Percentiles rank a stretch among this genome's conserved stretches.
Conservation (phyloP, 2,113 vertebrate genomes). For the Casuarius casuarius region DNA sequence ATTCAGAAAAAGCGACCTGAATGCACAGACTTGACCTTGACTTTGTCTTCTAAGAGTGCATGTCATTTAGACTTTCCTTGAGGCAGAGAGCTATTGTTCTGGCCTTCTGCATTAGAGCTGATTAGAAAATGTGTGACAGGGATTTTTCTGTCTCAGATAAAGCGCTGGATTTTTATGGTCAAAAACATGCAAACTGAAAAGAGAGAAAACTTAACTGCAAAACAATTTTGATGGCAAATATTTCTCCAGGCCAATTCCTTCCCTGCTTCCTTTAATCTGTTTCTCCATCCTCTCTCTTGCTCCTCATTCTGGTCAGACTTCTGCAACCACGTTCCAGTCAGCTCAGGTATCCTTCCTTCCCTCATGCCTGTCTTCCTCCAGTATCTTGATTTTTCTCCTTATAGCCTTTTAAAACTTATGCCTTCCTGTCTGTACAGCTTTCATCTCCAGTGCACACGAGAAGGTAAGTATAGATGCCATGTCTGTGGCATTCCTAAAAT, state of each 20-base stretch:
- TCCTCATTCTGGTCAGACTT: not conserved
- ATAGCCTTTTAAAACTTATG: not conserved
- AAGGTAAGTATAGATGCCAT: not conserved
- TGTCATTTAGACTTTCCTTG: not conserved
- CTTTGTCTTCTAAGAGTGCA: not conserved
- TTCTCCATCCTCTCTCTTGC: not conserved
- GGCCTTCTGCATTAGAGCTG: not conserved
- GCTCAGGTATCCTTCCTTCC: not conserved
- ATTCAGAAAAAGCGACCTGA: not conserved
- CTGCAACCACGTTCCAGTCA: not conserved
- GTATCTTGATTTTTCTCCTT: not conserved
- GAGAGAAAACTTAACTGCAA: not conserved
- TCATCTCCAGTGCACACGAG: not conserved
- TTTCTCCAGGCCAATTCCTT: not conserved
- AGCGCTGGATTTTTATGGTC: not conserved
- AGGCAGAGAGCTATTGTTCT: not conserved
- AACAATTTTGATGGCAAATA: not conserved
- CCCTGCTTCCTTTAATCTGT: not conserved
- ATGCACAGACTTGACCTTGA: not conserved
- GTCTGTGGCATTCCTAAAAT: not conserved
- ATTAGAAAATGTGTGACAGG: not conserved
- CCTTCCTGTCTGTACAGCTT: not conserved
- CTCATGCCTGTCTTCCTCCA: not conserved
- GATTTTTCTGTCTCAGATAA: not conserved
- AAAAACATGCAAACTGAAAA: not conserved